Percentiles rank a stretch among this genome's conserved stretches.
Conservation (phyloP, 2,888 invertebrate genomes). For the Falcaria lacertinaria region DNA sequence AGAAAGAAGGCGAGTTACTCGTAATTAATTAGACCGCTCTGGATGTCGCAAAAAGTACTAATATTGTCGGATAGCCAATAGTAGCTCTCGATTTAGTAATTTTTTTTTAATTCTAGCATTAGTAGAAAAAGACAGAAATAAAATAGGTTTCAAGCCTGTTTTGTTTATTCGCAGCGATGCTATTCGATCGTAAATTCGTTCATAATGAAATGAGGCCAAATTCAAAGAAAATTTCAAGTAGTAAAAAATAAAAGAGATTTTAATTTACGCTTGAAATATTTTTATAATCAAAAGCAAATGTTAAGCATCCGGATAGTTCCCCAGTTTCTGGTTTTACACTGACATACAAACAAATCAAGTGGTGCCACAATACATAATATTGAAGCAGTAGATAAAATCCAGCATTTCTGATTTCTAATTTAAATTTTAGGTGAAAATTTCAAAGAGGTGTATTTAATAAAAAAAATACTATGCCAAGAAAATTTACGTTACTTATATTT, state of each 20-base stretch:
- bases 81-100: background rate
- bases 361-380: background rate
- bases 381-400: background rate
- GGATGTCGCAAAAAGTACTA: background rate
- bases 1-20: background rate
- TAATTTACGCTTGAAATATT: background rate
- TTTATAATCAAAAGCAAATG: background rate
- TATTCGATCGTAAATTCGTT: too few species aligned
- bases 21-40: background rate
- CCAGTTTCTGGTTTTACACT: constrained; percentile 10
- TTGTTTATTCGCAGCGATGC: too few species aligned
- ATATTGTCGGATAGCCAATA: background rate
- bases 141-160: too few species aligned
- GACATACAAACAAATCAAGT: constrained; percentile 18
- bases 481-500: too few species aligned
- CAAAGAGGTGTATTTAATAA: too few species aligned
- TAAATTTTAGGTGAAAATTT: too few species aligned
- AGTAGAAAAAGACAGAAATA: too few species aligned
- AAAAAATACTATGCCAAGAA: too few species aligned
- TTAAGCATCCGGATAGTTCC: constrained; percentile 4
- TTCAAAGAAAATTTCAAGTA: too few species aligned
- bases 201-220: too few species aligned
- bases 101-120: background rate
- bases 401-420: too few species aligned
- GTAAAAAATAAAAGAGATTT: background rate